Evolutionary conservation across 2,888 invertebrate species (phyloP).

Genomic region (Crocallis elinguaria): DNA sequence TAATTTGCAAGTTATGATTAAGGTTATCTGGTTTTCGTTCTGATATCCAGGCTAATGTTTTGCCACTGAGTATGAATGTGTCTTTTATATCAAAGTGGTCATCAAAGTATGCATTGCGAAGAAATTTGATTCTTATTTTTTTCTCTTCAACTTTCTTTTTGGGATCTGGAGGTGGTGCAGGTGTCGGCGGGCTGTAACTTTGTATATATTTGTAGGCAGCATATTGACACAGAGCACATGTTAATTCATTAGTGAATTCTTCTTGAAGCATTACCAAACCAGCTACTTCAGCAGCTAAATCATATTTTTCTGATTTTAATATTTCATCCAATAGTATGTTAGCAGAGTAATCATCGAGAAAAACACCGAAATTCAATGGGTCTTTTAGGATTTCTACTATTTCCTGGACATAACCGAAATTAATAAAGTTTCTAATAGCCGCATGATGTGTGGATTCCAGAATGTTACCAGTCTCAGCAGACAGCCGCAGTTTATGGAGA

Average conservation of each 20-base stretch:
- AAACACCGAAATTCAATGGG: slow-evolving; percentile 94
- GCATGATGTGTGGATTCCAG: slow-evolving; percentile 94
- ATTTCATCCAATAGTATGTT: slow-evolving; percentile 93
- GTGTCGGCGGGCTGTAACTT: slow-evolving; percentile 46
- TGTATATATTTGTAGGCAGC: slow-evolving; percentile 90
- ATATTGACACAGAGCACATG: slow-evolving; percentile 88
- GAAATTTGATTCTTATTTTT: slow-evolving; percentile 90
- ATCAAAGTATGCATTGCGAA: slow-evolving; percentile 94
- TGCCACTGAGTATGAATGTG: slow-evolving; percentile 90
- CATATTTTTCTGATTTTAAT: slow-evolving; percentile 87
- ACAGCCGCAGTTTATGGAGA: slow-evolving; percentile 88
- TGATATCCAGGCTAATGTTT: slow-evolving; percentile 89
- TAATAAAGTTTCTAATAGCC: slow-evolving; percentile 86
- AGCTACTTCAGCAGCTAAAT: slow-evolving; percentile 90
- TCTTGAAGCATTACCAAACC: slow-evolving; percentile 95
- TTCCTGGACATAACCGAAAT: slow-evolving; percentile 84
- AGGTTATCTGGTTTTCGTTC: slow-evolving; percentile 75
- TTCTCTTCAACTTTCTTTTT: slow-evolving; percentile 84
- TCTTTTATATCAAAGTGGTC: slow-evolving; percentile 95
- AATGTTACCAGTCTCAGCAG: slow-evolving; percentile 88
- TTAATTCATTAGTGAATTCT: slow-evolving; percentile 90
- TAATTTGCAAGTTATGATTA: slow-evolving; percentile 83
- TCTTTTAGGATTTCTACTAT: slow-evolving; percentile 91
- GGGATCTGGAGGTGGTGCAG: slow-evolving; percentile 46
- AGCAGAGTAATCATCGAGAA: slow-evolving; percentile 92